Base-by-base conservation (phyloP, 2,888 invertebrate species). In the Patella ulyssiponensis region DNA sequence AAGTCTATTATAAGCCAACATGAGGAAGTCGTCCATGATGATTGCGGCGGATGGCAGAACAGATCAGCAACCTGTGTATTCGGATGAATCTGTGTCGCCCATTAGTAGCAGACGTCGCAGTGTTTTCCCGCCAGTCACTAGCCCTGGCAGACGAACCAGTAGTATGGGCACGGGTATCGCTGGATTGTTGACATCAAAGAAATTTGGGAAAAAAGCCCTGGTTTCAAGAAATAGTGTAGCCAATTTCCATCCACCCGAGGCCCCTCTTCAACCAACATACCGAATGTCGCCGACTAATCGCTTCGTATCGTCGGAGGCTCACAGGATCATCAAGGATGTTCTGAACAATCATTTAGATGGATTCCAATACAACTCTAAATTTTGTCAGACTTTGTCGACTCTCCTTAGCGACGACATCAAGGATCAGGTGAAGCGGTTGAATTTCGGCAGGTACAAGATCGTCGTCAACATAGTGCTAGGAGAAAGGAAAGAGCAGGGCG, bases 381-480 rank as follows among this genome's bases (percentile, higher is more conserved):
- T 83, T 52, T 82, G 83, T 73, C 75, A 84, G 14, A 83, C 81
- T 23, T 80, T 87, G 77, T 84, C 83, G 54, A 85, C 85, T 79
- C 77, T 83, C 5, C 76, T 88, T 33, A 82, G 83, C 44, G 87
- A 87, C 52, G 88, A 87, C 56, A 84, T 88, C 20, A 88, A 88
- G 75, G 86, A 88, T 7, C 79, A 82, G 27, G 82, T 86, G 15
- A 88, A 87, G 77, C 69, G 69, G 17, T 77, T 87, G 20, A 77
- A 82, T 23, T 86, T 81, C 74, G 86, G 86, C 33, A 79, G 88
- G 14, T 87, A 88, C 78, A 88, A 88, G 79, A 75, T 87, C 15
- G 79, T 88, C 5, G 82, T 82, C 53, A 76, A 76, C 2, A 82
- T 88, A 9, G 76, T 83, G 5, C 78, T 88, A 23, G 86, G 87